Percentiles rank a stretch among this genome's conserved stretches.
phyloP scores from a whole-genome alignment of 2,113 vertebrate species.

The Meles meles region DNA sequence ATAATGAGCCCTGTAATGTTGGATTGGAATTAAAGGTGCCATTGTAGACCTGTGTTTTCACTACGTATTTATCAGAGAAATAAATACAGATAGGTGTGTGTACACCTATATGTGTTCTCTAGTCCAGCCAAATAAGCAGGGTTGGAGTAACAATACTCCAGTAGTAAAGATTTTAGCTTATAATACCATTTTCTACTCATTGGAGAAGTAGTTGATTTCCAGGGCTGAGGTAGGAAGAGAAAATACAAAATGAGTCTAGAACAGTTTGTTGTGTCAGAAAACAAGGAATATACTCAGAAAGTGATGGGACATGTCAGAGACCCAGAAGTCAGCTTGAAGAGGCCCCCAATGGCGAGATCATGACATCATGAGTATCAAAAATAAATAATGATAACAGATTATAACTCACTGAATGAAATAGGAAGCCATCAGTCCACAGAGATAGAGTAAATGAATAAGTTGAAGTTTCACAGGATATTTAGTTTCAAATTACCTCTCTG shows the following conservation, averaged over 20 bases:
- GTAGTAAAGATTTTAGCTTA: neutral
- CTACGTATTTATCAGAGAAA: neutral
- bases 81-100: neutral
- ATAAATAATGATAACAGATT: neutral
- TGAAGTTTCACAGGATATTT: neutral
- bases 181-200: neutral
- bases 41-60: neutral
- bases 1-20: neutral
- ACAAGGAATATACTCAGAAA: neutral
- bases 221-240: neutral
- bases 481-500: neutral
- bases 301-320: neutral
- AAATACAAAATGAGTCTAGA: slow-evolving; percentile 11
- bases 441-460: neutral
- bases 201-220: neutral
- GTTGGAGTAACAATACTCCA: neutral
- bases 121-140: neutral
- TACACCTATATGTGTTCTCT: neutral
- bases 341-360: neutral
- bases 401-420: neutral
- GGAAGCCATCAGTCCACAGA: neutral
- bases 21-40: neutral
- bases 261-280: slow-evolving; percentile 8
- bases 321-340: neutral
- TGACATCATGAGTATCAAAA: neutral